A percentile compares a stretch with the other conserved stretches of the same genome.
phyloP scores from a whole-genome alignment of 2,113 vertebrate genomes.

The Grantiella picta region DNA sequence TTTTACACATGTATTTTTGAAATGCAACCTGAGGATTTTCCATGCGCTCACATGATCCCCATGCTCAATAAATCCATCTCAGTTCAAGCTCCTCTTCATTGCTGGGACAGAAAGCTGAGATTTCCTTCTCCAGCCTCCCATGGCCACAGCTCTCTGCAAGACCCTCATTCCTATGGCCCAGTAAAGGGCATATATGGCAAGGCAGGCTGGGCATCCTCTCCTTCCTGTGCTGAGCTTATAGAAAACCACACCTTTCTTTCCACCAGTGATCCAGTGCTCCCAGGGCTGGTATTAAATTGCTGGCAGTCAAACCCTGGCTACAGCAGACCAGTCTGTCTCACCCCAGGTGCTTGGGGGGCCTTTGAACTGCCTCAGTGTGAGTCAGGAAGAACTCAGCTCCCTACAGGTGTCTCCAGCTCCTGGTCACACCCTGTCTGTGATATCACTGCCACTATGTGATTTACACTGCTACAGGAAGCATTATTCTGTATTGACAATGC shows the following conservation, averaged over 20 bases:
- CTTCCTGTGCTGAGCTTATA: not conserved
- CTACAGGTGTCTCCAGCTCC: not conserved
- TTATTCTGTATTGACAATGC: no score
- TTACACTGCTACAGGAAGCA: not conserved
- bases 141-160: not conserved
- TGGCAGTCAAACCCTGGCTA: not conserved
- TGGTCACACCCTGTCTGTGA: not conserved
- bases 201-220: not conserved
- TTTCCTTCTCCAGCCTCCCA: not conserved
- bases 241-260: not conserved
- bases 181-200: not conserved
- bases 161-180: not conserved
- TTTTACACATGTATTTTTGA: not conserved
- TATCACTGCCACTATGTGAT: not conserved
- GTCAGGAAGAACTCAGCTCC: not conserved
- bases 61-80: not conserved
- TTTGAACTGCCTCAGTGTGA: not conserved
- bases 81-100: not conserved
- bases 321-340: rapidly evolving
- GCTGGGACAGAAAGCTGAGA: not conserved
- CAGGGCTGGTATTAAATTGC: not conserved
- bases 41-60: not conserved
- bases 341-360: not conserved
- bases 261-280: not conserved
- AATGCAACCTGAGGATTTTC: not conserved